Evolutionary conservation across 2,888 invertebrate genomes (phyloP), one percentile per base, ranked within the genome.

Genomic region (Melangyna quadrimaculata): DNA sequence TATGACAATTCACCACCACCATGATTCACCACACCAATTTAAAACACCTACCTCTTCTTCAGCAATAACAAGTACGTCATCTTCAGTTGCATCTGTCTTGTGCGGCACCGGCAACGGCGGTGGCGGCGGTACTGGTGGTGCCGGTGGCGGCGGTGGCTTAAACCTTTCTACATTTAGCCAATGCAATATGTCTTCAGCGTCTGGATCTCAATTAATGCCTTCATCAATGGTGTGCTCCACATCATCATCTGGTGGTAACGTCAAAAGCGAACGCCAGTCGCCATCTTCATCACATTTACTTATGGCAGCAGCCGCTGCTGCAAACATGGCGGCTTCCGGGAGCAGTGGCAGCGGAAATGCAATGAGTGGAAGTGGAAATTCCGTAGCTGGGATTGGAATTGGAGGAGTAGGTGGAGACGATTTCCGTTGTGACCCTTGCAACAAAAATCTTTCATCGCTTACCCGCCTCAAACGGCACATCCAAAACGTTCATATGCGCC

Each of bases 391-490:
- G 40, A 89, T 90, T 19, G 82, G 87, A 3, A 88, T 89, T 27
- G 89, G 89, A 77, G 89, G 88, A 7, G n/a, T n/a, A n/a, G 91
- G 91, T 81, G 95, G 95, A 93, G 96, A 96, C 94, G 96, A 96
- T 94, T 96, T 96, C 94, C 95, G 96, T 93, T 97, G 96, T 94
- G 96, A 96, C 94, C 96, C 96, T 90, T 97, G 96, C 95, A 96
- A 96, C 95, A 97, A 97, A 94, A 96, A 96, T 93, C 94, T 97
- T 92, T 96, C 96, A 91, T 96, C 96, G 90, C 94, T 96, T 93
- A 96, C 96, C 91, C 95, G 96, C 92, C 95, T 97, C 94, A 97
- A 96, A 94, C 95, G 97, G 91, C 97, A 97, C 94, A 97, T 96
- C 94, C 97, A 97, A 94, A 97, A 97, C 94, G 97, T 97, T 90